A percentile compares a stretch with the other conserved stretches of the same genome.
phyloP scores from a whole-genome alignment of 2,797 vertebrate genomes.

The Aphelocoma californica region DNA sequence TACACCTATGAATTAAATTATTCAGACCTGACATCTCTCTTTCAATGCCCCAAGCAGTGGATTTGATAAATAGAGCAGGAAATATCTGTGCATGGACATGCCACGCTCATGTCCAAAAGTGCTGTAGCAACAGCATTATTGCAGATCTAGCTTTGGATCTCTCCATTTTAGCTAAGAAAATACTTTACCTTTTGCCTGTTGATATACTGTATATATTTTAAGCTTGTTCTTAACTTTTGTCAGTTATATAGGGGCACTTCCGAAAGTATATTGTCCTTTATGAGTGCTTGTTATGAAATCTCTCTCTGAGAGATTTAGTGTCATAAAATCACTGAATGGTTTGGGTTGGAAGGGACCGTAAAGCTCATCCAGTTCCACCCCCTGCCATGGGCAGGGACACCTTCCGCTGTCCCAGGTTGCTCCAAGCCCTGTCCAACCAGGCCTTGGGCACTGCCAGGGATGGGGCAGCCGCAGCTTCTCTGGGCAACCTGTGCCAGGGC shows the following conservation, averaged over 20 bases:
- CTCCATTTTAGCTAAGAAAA: neutral
- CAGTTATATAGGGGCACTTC: neutral
- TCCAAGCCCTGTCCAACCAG: fast-evolving
- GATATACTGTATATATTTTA: neutral
- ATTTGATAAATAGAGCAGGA: neutral
- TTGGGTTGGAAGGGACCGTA: neutral
- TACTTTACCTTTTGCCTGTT: neutral
- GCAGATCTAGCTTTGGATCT: neutral
- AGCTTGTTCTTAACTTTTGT: neutral
- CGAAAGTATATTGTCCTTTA: neutral
- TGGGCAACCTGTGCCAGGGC: neutral
- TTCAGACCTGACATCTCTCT: neutral
- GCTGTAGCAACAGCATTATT: neutral
- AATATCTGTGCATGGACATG: neutral
- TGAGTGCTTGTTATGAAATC: neutral
- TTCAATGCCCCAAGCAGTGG: neutral
- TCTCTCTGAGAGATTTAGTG: neutral
- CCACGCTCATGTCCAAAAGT: neutral
- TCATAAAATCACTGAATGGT: neutral
- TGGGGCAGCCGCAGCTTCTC: neutral
- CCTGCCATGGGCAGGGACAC: neutral
- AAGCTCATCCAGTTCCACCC: neutral
- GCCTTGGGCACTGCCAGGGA: neutral
- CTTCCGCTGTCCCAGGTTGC: neutral
- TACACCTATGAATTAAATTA: neutral